Percentiles rank a stretch among this genome's conserved stretches.
These are phyloP conservation scores for Pristionchus fissidentatus DNA, from an alignment of 2,888 invertebrate species.

Conservation along the genomic window DNA sequence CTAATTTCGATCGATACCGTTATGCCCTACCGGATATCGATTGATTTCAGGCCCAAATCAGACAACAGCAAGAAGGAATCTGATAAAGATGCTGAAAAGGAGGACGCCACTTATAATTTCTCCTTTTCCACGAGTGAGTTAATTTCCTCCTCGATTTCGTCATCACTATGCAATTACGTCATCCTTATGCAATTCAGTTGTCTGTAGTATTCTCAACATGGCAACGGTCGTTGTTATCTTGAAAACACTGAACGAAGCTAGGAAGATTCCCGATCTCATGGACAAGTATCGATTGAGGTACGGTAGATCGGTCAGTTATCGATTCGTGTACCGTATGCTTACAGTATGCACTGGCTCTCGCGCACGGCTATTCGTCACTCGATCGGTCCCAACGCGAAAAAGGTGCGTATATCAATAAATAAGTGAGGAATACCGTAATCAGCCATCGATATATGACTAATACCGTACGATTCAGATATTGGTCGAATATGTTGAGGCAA, in stretches of 20 bases:
- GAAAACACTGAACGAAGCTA: background rate
- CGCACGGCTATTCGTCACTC: slow-evolving; percentile 33
- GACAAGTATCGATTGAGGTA: slow-evolving; percentile 42
- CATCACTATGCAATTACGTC: background rate
- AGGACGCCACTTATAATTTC: background rate
- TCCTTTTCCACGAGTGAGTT: background rate
- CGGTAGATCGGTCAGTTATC: background rate
- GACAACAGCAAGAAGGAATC: background rate
- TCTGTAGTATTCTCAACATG: slow-evolving; percentile 12
- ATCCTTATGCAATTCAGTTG: background rate
- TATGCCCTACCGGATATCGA: background rate
- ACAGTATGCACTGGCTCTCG: slow-evolving; percentile 45
- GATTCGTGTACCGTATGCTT: background rate
- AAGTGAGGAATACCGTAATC: background rate
- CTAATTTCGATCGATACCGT: background rate
- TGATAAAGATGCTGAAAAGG: too few relatives aligned
- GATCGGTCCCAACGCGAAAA: slow-evolving; percentile 42
- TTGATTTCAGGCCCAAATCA: background rate
- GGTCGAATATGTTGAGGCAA: background rate
- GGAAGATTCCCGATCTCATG: background rate
- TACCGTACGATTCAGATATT: background rate
- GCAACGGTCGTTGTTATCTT: slow-evolving; percentile 3
- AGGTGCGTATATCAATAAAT: slow-evolving; percentile 6
- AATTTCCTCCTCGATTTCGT: background rate
- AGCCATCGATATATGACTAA: too few relatives aligned